phyloP scores from a whole-genome alignment of 2,888 invertebrate species.

The Ramazzottius varieornatus region DNA sequence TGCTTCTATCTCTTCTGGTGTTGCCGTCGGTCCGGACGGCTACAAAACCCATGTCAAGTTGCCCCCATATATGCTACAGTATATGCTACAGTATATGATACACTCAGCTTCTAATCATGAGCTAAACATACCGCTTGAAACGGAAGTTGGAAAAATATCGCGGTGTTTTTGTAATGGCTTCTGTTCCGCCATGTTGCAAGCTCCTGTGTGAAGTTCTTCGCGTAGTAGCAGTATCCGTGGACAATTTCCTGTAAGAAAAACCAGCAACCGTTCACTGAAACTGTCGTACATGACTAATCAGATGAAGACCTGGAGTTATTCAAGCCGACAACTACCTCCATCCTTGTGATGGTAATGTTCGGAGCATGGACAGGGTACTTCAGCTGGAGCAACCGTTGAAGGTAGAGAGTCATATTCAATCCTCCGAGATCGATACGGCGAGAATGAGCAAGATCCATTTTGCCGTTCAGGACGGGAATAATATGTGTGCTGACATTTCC shows the following conservation, averaged over 20 bases:
- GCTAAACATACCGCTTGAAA: not conserved
- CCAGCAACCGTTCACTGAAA: too few relatives aligned
- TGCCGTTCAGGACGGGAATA: slow-evolving; percentile 47
- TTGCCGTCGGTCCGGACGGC: not conserved
- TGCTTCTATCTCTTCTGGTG: not conserved
- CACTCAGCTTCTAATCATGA: too few relatives aligned
- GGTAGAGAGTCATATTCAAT: slow-evolving; percentile 50
- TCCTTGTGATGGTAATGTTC: slow-evolving; percentile 55
- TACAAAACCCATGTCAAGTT: not conserved
- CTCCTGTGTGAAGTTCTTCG: slow-evolving; percentile 49
- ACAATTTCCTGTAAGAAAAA: slow-evolving; percentile 37
- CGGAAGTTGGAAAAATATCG: not conserved
- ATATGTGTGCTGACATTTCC: slow-evolving; percentile 70
- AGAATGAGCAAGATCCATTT: slow-evolving; percentile 38
- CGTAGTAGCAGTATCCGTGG: slow-evolving; percentile 48
- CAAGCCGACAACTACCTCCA: too few relatives aligned
- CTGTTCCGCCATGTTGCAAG: slow-evolving; percentile 38
- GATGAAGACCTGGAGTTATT: too few relatives aligned
- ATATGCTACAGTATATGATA: too few relatives aligned
- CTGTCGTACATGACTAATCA: too few relatives aligned
- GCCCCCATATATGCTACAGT: too few relatives aligned
- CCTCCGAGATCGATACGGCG: slow-evolving; percentile 66
- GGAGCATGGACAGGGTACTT: slow-evolving; percentile 75
- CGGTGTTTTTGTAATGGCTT: not conserved
- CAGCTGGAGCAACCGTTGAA: slow-evolving; percentile 61